phyloP scores from a whole-genome alignment of 1,140 invertebrate genomes.

The Cotesia typhae region DNA sequence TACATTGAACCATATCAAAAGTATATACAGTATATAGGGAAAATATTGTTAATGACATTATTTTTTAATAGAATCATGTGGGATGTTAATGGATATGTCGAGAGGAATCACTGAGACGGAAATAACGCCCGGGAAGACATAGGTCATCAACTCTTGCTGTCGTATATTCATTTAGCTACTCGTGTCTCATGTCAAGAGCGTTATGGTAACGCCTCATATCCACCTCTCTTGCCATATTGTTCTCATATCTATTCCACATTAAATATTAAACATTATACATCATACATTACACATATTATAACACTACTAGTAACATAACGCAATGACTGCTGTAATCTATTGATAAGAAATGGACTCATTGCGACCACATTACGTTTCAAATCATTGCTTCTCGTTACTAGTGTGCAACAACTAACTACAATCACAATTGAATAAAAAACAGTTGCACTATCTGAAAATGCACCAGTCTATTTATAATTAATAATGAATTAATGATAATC shows the following conservation, averaged over 20 bases:
- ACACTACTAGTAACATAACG: background rate
- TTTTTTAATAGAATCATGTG: slow-evolving; percentile 18
- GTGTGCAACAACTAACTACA: no score
- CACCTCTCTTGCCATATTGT: background rate
- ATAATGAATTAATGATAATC: no score
- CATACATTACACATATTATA: background rate
- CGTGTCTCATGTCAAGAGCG: slow-evolving; percentile 9
- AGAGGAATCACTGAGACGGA: slow-evolving; percentile 29
- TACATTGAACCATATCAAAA: no score
- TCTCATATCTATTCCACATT: background rate
- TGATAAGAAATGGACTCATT: slow-evolving; percentile 24
- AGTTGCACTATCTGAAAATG: no score
- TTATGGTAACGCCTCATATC: background rate
- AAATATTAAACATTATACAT: background rate
- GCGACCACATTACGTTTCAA: no score
- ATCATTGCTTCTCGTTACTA: no score
- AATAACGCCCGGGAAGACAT: slow-evolving; percentile 33
- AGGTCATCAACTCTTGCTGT: slow-evolving; percentile 30
- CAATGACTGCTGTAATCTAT: slow-evolving; percentile 22
- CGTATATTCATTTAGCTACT: slow-evolving; percentile 13
- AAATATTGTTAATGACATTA: slow-evolving; percentile 18
- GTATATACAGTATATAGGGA: background rate
- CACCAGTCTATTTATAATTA: no score
- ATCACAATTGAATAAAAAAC: no score
- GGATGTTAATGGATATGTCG: slow-evolving; percentile 19